Percentiles rank a stretch among this genome's conserved stretches.
These are phyloP conservation scores for Brachynemurus nebulosus DNA, from an alignment of 2,888 invertebrate genomes.

Conservation along the genomic window DNA sequence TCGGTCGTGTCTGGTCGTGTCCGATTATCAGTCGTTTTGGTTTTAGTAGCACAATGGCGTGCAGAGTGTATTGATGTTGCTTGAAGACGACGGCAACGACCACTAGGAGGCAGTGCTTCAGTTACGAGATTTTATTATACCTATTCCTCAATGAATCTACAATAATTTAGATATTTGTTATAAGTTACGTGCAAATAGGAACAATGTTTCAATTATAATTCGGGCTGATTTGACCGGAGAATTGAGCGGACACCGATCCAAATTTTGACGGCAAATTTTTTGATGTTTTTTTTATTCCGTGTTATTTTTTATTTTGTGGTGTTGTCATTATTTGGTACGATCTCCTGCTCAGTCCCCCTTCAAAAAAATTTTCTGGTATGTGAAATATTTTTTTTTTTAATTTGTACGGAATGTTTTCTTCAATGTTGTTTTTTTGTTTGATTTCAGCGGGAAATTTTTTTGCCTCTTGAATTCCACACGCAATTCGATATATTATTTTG, in stretches of 20 bases:
- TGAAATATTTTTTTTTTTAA: background rate
- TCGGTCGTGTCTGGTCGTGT: too few relatives aligned
- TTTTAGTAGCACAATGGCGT: conserved; percentile 6
- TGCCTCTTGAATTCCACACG: too few relatives aligned
- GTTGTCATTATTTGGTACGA: conserved; percentile 4
- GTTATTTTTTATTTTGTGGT: background rate
- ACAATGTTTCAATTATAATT: background rate
- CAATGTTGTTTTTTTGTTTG: background rate
- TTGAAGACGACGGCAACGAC: too few relatives aligned
- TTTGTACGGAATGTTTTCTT: background rate
- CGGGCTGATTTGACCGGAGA: background rate
- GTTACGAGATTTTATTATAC: too few relatives aligned
- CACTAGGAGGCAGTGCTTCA: too few relatives aligned
- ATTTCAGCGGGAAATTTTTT: too few relatives aligned
- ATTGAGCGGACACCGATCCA: conserved; percentile 5
- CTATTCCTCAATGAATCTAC: too few relatives aligned
- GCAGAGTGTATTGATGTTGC: background rate
- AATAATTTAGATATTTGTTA: too few relatives aligned
- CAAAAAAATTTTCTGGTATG: background rate
- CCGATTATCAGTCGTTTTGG: too few relatives aligned
- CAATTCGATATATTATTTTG: too few relatives aligned
- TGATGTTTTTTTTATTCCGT: background rate
- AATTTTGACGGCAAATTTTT: conserved; percentile 2
- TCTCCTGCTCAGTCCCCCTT: background rate
- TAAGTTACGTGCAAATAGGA: too few relatives aligned